A percentile compares a stretch with the other conserved stretches of the same genome.
These are phyloP conservation scores for Helogale parvula DNA, from an alignment of 2,113 vertebrate species.

Conservation along the genomic window DNA sequence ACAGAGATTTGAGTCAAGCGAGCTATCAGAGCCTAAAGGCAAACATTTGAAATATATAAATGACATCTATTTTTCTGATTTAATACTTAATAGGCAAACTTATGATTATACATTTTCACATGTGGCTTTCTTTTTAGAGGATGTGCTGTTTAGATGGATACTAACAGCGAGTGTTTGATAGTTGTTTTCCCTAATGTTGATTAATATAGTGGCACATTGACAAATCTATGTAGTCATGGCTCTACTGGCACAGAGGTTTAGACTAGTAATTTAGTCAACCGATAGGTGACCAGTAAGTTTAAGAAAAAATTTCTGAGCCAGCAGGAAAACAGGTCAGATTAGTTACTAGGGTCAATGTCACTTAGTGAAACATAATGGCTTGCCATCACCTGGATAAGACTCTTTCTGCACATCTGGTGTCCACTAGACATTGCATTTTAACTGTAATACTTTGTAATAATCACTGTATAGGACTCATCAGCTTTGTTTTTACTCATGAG, in stretches of 20 bases:
- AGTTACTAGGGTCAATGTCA: background rate
- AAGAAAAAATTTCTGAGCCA: background rate
- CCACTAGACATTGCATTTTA: background rate
- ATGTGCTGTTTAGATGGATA: background rate
- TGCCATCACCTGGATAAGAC: background rate
- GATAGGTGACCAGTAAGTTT: background rate
- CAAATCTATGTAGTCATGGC: background rate
- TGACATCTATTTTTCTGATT: background rate
- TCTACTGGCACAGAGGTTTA: background rate
- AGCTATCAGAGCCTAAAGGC: background rate
- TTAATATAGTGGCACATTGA: background rate
- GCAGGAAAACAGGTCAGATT: background rate
- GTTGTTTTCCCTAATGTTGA: background rate
- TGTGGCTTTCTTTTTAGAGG: background rate
- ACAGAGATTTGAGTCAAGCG: background rate
- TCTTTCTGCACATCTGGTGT: too few species aligned
- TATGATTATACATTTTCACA: background rate
- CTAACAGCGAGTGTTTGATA: background rate
- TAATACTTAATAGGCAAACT: background rate
- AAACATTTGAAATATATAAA: background rate
- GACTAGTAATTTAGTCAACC: background rate
- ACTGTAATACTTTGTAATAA: background rate
- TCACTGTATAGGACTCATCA: background rate
- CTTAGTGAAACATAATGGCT: background rate
- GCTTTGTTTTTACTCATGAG: background rate